Evolutionary conservation across 1,140 invertebrate genomes (phyloP).

Genomic region (Scaptomyza pallida): DNA sequence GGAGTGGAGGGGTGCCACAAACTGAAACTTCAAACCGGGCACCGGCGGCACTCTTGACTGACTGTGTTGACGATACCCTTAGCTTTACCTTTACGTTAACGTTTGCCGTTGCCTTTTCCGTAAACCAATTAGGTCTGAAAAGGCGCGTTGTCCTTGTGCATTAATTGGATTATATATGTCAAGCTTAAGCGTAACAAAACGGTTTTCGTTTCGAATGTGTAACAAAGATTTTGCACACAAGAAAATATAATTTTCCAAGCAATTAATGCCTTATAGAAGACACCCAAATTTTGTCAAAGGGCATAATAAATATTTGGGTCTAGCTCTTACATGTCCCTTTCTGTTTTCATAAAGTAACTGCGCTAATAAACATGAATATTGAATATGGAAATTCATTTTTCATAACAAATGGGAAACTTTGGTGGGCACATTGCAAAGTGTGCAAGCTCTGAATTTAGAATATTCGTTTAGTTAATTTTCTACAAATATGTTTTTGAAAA

Average conservation of each 20-base stretch:
- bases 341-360: too few relatives aligned
- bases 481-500: constrained; percentile 10
- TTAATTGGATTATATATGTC: constrained; percentile 80
- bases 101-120: constrained; percentile 32
- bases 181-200: constrained; percentile 67
- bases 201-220: constrained; percentile 40
- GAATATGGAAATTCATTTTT: not conserved
- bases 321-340: too few relatives aligned
- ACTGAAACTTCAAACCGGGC: constrained; percentile 66
- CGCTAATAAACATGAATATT: constrained; percentile 1
- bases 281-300: not conserved
- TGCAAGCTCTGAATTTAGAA: too few relatives aligned
- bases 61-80: constrained; percentile 22
- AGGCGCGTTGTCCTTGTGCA: constrained; percentile 67
- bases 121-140: constrained; percentile 74
- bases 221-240: constrained; percentile 20
- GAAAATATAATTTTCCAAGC: constrained; percentile 28
- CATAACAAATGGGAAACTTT: too few relatives aligned
- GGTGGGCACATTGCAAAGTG: too few relatives aligned
- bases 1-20: constrained; percentile 41
- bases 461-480: constrained; percentile 19
- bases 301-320: not conserved
- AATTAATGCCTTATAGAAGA: constrained; percentile 6
- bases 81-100: constrained; percentile 13
- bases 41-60: constrained; percentile 8